phyloP scores from a whole-genome alignment of 2,888 invertebrate genomes.

The Yponomeuta sedellus region DNA sequence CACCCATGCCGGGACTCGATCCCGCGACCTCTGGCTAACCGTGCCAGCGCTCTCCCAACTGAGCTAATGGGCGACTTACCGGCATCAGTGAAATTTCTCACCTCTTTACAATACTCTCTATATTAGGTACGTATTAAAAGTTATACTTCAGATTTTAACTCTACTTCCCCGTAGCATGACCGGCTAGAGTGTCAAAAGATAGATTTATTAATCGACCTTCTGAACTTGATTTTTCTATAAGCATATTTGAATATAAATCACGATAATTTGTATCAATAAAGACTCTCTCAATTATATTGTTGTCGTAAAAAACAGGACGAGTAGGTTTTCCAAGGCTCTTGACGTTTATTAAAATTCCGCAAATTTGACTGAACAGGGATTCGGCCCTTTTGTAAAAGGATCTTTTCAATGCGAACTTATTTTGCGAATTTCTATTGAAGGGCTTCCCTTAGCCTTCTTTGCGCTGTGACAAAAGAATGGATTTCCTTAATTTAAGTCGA shows the following conservation, averaged over 20 bases:
- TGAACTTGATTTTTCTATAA: not conserved
- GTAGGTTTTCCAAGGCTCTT: not conserved
- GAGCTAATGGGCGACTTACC: too few relatives aligned
- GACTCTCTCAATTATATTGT: not conserved
- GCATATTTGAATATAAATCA: not conserved
- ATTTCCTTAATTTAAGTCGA: not conserved
- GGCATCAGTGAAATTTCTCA: too few relatives aligned
- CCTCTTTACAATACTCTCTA: too few relatives aligned
- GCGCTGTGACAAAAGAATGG: not conserved
- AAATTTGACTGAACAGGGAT: not conserved
- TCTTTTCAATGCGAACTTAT: not conserved
- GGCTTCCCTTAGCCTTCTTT: not conserved
- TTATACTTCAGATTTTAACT: too few relatives aligned
- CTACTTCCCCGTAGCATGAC: not conserved
- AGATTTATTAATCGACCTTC: not conserved
- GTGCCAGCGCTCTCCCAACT: too few relatives aligned
- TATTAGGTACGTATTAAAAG: too few relatives aligned
- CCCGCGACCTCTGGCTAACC: too few relatives aligned
- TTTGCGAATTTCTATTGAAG: conserved; percentile 3
- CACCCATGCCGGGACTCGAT: too few relatives aligned
- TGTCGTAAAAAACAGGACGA: not conserved
- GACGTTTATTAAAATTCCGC: not conserved
- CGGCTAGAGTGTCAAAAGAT: not conserved
- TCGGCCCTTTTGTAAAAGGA: not conserved
- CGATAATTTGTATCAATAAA: not conserved